A percentile compares a stretch with the other conserved stretches of the same genome.
Evolutionary conservation across 2,113 vertebrate species (phyloP).

Genomic region (Muscicapa adusta): DNA sequence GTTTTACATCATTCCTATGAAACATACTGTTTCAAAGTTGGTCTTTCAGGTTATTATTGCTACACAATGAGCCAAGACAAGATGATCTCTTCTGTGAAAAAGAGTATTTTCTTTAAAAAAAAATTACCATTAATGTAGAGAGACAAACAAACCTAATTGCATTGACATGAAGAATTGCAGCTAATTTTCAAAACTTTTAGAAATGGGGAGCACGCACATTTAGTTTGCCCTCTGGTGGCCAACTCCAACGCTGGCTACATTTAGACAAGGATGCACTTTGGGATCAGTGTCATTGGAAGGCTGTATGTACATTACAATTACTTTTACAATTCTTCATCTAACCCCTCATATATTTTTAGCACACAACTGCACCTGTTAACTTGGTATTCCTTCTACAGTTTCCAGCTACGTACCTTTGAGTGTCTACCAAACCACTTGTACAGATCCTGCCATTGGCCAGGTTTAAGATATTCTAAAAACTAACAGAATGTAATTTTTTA

Average conservation of each 20-base stretch:
- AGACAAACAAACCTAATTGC: background rate
- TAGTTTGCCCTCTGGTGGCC: constrained; percentile 27
- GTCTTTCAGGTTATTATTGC: background rate
- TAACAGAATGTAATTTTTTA: background rate
- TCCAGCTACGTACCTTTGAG: background rate
- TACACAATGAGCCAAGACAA: background rate
- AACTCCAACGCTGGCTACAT: accelerated
- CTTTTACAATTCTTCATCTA: background rate
- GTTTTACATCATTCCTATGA: background rate
- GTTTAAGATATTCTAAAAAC: background rate
- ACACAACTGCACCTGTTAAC: background rate
- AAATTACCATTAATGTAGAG: background rate
- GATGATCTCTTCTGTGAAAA: accelerated
- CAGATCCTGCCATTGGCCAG: background rate
- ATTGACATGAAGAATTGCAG: background rate
- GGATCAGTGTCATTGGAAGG: background rate
- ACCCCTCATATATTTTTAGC: background rate
- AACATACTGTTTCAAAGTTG: background rate
- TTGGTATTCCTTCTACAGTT: background rate
- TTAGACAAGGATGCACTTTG: background rate
- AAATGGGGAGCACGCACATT: background rate
- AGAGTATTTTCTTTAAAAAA: background rate
- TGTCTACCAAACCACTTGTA: background rate
- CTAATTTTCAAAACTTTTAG: background rate
- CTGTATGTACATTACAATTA: background rate